Base-by-base conservation (phyloP, 2,797 vertebrate species). In the Sebastes diaconus region DNA sequence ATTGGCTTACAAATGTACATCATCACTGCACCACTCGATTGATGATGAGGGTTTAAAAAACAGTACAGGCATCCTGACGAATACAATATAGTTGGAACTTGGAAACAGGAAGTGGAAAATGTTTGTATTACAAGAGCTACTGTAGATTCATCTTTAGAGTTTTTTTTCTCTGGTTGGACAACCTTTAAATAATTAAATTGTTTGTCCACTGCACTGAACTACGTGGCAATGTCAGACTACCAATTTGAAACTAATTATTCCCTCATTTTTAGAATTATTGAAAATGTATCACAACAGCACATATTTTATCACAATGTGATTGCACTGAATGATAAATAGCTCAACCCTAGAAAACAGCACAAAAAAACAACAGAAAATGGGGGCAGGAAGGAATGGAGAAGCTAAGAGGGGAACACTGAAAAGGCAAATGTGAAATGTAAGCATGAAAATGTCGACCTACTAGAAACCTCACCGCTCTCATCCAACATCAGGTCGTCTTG, bases 401-500 rank as follows among this genome's bases (percentile, higher is more conserved):
- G 14, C 42, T 10, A 13, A 39, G 32, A 16, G 32, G 52, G 42
- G 11, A 36, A 57, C 68, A 76, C 63, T 63, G 66, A 71, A 79
- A 14, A 14, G 67, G 57, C 20, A 57, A 39, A 68, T 29, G 64
- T 32, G 46, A 75, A 78, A 77, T 70, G 64, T 76, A 57, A 66
- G 79, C 59, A 30, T 36, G 54, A 7, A 83, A 75, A 77, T 63
- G 74, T 85, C 55, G 69, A 73, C 32, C 32, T 16, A 25, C 50
- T 61, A 27, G 59, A 30, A 10, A 16, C 14, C 97, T 97, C 95
- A 99, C 98, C 98, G 0, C 95, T 97, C 85, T 98, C 97, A 85
- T 99, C 98, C 95, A 99, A 85, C 90, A 99, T 97, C 85, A 99
- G 95, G 96, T 99, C 98, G 75, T 99, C 98, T 90, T 99, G 98